phyloP scores from a whole-genome alignment of 2,888 invertebrate genomes.

The Oxyscelio sp. region DNA sequence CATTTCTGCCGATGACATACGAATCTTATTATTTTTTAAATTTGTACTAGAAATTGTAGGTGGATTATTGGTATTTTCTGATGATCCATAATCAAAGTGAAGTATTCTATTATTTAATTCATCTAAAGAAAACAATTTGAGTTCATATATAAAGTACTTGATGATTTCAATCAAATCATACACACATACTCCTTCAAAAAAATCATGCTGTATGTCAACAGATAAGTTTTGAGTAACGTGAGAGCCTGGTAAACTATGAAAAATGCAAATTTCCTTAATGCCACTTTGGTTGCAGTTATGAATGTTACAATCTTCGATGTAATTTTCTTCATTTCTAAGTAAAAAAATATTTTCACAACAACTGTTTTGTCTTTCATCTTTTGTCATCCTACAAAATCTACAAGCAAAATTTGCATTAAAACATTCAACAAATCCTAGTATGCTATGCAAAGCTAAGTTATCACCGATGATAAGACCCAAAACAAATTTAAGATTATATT shows the following conservation, averaged over 20 bases:
- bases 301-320: background rate
- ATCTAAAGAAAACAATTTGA: conserved; percentile 49
- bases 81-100: conserved; percentile 42
- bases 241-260: conserved; percentile 13
- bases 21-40: conserved; percentile 44
- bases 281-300: conserved; percentile 3
- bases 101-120: conserved; percentile 54
- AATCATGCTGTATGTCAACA: conserved; percentile 57
- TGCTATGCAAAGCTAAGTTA: conserved; percentile 18
- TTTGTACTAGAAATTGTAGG: conserved; percentile 31
- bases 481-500: conserved; percentile 28
- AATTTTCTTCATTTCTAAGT: conserved; percentile 2
- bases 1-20: conserved; percentile 68
- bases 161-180: conserved; percentile 53
- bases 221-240: conserved; percentile 26
- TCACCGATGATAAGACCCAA: conserved; percentile 61
- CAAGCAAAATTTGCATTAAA: conserved; percentile 61
- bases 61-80: conserved; percentile 37
- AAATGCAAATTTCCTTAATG: conserved; percentile 22
- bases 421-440: conserved; percentile 42
- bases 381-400: conserved; percentile 51
- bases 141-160: conserved; percentile 41
- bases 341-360: background rate
- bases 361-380: background rate
- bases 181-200: conserved; percentile 51